Conservation (phyloP, 1,140 invertebrate genomes). For the Leptinotarsa lineolata region DNA sequence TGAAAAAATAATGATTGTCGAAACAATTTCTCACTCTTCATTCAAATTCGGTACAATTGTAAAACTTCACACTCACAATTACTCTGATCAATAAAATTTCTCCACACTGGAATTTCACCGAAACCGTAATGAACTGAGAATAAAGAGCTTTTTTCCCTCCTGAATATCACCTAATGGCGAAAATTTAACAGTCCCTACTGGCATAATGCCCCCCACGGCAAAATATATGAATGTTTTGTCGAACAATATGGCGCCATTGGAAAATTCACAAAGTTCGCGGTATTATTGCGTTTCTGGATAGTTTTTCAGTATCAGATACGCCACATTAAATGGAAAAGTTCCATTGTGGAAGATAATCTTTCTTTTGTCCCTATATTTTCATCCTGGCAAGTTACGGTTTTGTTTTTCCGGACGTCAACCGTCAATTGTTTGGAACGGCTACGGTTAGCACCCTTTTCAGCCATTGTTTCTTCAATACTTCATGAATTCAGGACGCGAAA, state of each 20-base stretch:
- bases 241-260: constrained; percentile 10
- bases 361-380: constrained; percentile 27
- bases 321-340: constrained; percentile 30
- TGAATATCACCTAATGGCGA: no score
- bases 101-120: no score
- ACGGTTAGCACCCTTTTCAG: constrained; percentile 21
- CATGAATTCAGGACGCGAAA: constrained; percentile 1
- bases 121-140: no score
- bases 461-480: constrained; percentile 6
- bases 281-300: constrained; percentile 18
- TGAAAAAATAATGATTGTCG: no score
- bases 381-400: constrained; percentile 25
- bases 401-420: constrained; percentile 25
- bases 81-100: no score
- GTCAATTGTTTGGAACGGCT: constrained; percentile 25
- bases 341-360: constrained; percentile 26
- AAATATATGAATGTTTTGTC: constrained; percentile 13
- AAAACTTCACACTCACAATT: no score
- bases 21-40: no score
- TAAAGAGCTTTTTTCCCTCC: no score
- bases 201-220: background rate
- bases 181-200: no score
- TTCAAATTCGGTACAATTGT: no score
- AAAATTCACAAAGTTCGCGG: constrained; percentile 12
- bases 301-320: constrained; percentile 27